These are phyloP conservation scores for Chaetophractus vellerosus DNA, from an alignment of 2,797 vertebrate species.

Conservation along the genomic window DNA sequence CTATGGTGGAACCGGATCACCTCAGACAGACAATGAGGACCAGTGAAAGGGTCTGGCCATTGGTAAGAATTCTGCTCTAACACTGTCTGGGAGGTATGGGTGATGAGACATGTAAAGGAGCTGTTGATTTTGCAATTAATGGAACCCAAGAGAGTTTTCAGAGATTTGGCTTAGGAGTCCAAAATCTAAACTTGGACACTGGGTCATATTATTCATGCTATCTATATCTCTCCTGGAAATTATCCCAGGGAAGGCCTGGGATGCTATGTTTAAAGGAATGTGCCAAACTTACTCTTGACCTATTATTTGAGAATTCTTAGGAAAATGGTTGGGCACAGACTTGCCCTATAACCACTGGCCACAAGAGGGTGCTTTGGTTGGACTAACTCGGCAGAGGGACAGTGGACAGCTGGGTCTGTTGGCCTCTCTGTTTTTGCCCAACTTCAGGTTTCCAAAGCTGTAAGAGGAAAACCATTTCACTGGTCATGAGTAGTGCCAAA, in stretches of 20 bases:
- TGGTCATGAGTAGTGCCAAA: constrained; percentile 86
- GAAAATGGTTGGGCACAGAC: background rate
- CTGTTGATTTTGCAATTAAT: constrained; percentile 42
- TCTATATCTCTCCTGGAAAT: constrained; percentile 20
- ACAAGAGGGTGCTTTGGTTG: constrained; percentile 20
- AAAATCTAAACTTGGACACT: constrained; percentile 39
- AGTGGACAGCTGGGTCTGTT: constrained; percentile 10
- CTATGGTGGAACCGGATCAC: constrained; percentile 77
- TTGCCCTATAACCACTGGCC: background rate
- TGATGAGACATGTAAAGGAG: background rate
- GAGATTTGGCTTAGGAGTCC: constrained; percentile 12
- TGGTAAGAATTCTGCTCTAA: constrained; percentile 17
- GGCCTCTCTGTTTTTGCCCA: constrained; percentile 44
- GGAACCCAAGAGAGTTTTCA: background rate
- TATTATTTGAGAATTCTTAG: constrained; percentile 59
- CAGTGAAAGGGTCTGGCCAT: constrained; percentile 87
- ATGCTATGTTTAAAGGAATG: background rate
- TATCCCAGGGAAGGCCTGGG: constrained; percentile 36
- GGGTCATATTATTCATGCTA: background rate
- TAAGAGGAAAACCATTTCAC: constrained; percentile 85
- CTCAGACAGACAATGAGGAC: constrained; percentile 86
- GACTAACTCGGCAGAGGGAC: constrained; percentile 8
- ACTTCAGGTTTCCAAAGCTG: constrained; percentile 39
- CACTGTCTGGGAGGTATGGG: background rate
- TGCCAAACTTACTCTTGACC: background rate